phyloP scores from a whole-genome alignment of 2,888 invertebrate species.

The Lithophane leautieri region DNA sequence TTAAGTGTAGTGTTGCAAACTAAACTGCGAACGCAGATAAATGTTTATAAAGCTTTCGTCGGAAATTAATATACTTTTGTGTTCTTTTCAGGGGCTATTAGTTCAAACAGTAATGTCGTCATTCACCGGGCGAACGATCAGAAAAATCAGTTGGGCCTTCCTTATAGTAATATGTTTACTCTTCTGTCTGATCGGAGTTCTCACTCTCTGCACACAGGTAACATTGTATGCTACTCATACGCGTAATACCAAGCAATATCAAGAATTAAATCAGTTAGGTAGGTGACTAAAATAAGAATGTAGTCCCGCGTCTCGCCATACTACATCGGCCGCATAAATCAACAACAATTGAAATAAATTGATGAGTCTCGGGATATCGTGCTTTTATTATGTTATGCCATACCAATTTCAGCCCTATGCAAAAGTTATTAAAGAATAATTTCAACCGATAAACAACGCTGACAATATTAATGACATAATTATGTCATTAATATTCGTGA shows the following conservation, averaged over 20 bases:
- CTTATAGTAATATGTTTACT: constrained; percentile 79
- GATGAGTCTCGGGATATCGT: background rate
- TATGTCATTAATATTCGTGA: too few relatives aligned
- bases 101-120: constrained; percentile 86
- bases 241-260: background rate
- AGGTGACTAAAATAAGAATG: background rate
- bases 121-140: constrained; percentile 80
- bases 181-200: constrained; percentile 82
- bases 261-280: background rate
- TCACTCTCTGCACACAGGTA: constrained; percentile 86
- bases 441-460: background rate
- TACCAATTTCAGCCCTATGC: background rate
- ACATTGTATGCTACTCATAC: background rate
- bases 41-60: background rate
- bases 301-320: background rate
- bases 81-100: constrained; percentile 77
- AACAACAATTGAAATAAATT: constrained; percentile 27
- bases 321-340: background rate
- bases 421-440: background rate
- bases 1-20: background rate
- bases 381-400: background rate
- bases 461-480: background rate
- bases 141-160: constrained; percentile 84
- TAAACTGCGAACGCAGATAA: background rate
- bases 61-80: background rate